Conservation (phyloP, 1,140 invertebrate genomes). For the Yoshiicerus persimilis region DNA sequence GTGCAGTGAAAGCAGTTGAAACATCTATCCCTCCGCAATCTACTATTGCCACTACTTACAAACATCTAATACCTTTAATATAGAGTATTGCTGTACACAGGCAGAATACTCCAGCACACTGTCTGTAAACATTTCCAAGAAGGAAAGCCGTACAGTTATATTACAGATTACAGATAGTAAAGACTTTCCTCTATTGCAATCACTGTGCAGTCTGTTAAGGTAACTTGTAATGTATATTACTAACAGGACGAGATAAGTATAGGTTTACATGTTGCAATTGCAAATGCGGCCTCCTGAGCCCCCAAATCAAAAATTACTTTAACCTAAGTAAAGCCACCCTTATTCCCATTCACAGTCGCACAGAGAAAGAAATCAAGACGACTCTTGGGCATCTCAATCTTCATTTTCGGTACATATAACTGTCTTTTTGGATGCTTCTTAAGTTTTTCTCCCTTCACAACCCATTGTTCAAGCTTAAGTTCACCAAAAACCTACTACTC, state of each 20-base stretch:
- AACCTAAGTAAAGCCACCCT: not conserved
- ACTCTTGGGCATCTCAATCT: conserved; percentile 32
- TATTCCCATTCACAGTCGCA: conserved; percentile 6
- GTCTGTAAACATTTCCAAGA: not conserved
- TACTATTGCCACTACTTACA: not conserved
- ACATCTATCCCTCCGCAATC: not conserved
- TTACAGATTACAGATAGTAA: too few species aligned
- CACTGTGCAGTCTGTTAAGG: too few species aligned
- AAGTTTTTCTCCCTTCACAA: not conserved
- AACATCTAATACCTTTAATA: not conserved
- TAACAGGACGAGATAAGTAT: not conserved
- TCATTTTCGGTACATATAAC: conserved; percentile 29
- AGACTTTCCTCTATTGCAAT: too few species aligned
- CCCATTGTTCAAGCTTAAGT: not conserved
- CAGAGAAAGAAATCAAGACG: conserved; percentile 24
- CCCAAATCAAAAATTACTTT: conserved; percentile 29
- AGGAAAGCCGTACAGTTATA: not conserved
- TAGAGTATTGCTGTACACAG: not conserved
- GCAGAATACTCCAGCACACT: not conserved
- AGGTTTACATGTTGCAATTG: not conserved
- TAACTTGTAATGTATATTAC: too few species aligned
- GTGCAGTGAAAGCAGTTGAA: not conserved
- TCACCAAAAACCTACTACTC: not conserved
- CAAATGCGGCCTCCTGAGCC: not conserved
- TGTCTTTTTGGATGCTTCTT: not conserved